phyloP scores from a whole-genome alignment of 1,140 invertebrate species.

The Listronotus oregonensis region DNA sequence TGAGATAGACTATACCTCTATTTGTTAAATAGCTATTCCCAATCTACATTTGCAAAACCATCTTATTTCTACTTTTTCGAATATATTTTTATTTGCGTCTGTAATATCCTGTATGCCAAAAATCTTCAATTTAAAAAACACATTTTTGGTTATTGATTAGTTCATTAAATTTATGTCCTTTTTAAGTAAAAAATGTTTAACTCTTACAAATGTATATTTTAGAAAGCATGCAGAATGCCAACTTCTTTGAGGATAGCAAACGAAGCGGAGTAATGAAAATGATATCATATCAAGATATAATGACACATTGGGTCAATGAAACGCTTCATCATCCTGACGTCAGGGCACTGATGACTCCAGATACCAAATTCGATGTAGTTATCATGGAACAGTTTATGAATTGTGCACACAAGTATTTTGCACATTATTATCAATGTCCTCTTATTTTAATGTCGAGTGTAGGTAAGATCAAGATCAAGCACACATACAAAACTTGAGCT shows the following conservation, averaged over 20 bases:
- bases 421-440: conserved; percentile 44
- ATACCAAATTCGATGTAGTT: conserved; percentile 53
- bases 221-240: not conserved
- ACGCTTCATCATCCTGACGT: conserved; percentile 12
- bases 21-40: too few relatives aligned
- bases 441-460: conserved; percentile 14
- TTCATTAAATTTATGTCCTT: too few relatives aligned
- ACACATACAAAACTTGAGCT: not conserved
- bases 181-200: too few relatives aligned
- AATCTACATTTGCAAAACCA: too few relatives aligned
- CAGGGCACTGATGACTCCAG: conserved; percentile 3
- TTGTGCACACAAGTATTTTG: conserved; percentile 54
- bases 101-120: too few relatives aligned
- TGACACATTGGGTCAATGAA: conserved; percentile 18
- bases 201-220: too few relatives aligned
- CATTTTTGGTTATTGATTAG: too few relatives aligned
- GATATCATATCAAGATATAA: conserved; percentile 8
- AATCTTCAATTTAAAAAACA: too few relatives aligned
- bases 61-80: too few relatives aligned
- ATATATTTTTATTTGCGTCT: too few relatives aligned
- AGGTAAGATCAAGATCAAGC: conserved; percentile 1
- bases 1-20: too few relatives aligned
- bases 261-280: not conserved
- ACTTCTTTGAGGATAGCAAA: conserved; percentile 11
- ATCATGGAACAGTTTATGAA: conserved; percentile 56